Conservation (phyloP, 2,113 vertebrate species). For the Atlantisia rogersi region DNA sequence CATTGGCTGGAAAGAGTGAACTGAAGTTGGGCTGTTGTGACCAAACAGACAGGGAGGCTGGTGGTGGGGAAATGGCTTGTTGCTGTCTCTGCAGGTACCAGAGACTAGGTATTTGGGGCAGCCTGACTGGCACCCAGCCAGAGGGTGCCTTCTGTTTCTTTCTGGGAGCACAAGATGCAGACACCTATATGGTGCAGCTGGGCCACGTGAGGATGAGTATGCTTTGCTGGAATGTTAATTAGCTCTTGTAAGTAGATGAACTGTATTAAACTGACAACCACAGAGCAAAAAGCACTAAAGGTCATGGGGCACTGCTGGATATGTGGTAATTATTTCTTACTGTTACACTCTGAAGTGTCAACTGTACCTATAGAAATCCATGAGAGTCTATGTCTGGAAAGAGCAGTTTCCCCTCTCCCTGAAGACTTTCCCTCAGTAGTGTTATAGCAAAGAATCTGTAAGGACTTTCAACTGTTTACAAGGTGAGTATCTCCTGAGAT, state of each 20-base stretch:
- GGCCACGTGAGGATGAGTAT: neutral
- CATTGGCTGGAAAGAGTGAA: neutral
- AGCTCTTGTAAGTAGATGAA: neutral
- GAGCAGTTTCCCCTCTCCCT: neutral
- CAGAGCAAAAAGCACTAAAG: neutral
- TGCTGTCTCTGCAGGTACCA: neutral
- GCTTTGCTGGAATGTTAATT: neutral
- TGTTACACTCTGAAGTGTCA: neutral
- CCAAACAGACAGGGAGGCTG: neutral
- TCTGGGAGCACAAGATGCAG: neutral
- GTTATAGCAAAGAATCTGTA: neutral
- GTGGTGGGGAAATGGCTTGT: neutral
- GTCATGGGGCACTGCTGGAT: neutral
- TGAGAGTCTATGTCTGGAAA: neutral
- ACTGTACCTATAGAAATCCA: neutral
- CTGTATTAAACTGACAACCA: neutral
- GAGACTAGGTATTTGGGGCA: rapidly evolving
- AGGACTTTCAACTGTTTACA: neutral
- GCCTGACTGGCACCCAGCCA: rapidly evolving
- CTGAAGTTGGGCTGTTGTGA: too few species aligned
- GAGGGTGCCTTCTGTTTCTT: neutral
- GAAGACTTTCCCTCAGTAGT: neutral
- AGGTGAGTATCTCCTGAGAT: neutral
- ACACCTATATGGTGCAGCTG: neutral
- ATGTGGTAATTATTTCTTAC: neutral